phyloP scores from a whole-genome alignment of 2,797 vertebrate species.

The Xenopus petersii region DNA sequence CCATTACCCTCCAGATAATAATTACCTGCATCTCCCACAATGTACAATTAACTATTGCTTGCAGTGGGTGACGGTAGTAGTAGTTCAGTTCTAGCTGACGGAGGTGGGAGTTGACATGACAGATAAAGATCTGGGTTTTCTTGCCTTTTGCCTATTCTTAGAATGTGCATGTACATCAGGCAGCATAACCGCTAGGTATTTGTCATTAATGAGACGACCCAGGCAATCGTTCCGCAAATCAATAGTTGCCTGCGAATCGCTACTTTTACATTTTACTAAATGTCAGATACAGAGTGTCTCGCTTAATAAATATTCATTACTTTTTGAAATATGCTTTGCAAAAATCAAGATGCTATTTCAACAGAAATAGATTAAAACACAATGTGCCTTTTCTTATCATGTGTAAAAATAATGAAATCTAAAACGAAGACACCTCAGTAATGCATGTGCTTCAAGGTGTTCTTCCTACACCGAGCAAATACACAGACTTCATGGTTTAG shows the following conservation, averaged over 20 bases:
- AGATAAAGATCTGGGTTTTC: background rate
- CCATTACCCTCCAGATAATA: too few relatives aligned
- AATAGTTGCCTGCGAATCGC: slow-evolving; percentile 25
- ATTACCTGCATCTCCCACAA: too few relatives aligned
- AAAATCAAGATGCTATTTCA: slow-evolving; percentile 34
- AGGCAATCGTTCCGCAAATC: slow-evolving; percentile 26
- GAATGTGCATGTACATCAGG: slow-evolving; percentile 13
- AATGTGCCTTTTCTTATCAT: slow-evolving; percentile 24
- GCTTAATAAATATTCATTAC: slow-evolving; percentile 41
- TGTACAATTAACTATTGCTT: too few relatives aligned
- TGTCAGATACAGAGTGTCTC: slow-evolving; percentile 29
- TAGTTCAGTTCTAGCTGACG: too few relatives aligned
- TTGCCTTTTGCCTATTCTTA: slow-evolving; percentile 6
- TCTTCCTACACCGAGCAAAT: background rate
- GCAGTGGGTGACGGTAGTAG: too few relatives aligned
- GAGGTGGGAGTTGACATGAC: background rate
- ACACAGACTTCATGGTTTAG: background rate
- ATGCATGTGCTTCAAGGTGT: background rate
- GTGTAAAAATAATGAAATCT: slow-evolving; percentile 36
- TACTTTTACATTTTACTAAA: slow-evolving; percentile 33
- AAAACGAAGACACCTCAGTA: slow-evolving; percentile 20
- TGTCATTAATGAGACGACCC: slow-evolving; percentile 20
- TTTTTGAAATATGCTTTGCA: slow-evolving; percentile 32
- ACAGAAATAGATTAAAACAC: slow-evolving; percentile 40
- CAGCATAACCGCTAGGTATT: slow-evolving; percentile 23